A percentile compares a stretch with the other conserved stretches of the same genome.
These are phyloP conservation scores for Megaustenia siamemsis DNA, from an alignment of 2,888 invertebrate genomes.

Conservation along the genomic window DNA sequence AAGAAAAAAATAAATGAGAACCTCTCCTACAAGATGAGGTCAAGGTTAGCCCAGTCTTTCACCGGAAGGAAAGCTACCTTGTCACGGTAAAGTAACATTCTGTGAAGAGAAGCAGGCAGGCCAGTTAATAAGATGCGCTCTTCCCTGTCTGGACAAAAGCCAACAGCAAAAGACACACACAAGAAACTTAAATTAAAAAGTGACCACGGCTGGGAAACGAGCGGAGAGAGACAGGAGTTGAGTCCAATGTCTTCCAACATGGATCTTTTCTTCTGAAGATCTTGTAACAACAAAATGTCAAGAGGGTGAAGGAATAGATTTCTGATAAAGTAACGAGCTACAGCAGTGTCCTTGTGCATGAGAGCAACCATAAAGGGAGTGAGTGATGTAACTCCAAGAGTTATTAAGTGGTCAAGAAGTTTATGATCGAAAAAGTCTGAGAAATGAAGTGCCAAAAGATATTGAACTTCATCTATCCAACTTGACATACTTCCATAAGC, in stretches of 20 bases:
- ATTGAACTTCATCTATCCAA: not conserved
- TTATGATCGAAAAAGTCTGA: not conserved
- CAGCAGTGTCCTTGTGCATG: not conserved
- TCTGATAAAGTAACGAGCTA: not conserved
- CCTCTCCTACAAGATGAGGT: not conserved
- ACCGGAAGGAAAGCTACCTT: not conserved
- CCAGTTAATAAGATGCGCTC: not conserved
- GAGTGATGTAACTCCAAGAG: not conserved
- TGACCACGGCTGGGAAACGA: constrained; percentile 13
- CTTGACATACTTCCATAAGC: not conserved
- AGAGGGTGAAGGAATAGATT: constrained; percentile 15
- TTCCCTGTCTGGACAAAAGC: not conserved
- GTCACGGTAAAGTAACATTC: not conserved
- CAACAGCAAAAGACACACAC: not conserved
- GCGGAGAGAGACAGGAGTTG: not conserved
- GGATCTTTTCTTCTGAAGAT: not conserved
- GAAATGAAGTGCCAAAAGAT: not conserved
- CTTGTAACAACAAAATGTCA: constrained; percentile 1
- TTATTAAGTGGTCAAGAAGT: not conserved
- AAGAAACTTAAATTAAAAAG: constrained; percentile 7
- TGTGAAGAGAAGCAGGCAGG: not conserved
- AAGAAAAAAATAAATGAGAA: too few relatives aligned
- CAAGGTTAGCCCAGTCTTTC: not conserved
- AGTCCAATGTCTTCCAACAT: not conserved
- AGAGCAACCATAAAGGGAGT: constrained; percentile 24